Evolutionary conservation across 2,888 invertebrate species (phyloP), one percentile per base, ranked within the genome.

Genomic region (Nemurella pictetii): DNA sequence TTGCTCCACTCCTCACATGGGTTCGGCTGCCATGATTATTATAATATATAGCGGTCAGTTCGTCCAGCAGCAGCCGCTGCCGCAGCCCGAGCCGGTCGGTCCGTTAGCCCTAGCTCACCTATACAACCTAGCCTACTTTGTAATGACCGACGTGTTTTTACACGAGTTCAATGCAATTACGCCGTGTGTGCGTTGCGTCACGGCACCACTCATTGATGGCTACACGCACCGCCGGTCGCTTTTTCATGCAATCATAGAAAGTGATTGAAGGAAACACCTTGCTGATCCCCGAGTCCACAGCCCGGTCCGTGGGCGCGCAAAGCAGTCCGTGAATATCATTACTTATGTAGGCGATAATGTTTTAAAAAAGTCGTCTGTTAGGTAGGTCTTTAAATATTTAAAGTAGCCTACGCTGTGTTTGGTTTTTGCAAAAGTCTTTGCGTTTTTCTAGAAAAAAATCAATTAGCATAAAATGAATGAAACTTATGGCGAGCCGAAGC

Each of bases 41-140:
- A 55, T 55, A 20, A 55, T 55, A 55, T 75, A 27, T 26, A 27
- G 26, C 75, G 75, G 75, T 75, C 75, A 30, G 30, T 15, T 75
- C 74, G 5, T 74, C 74, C 74, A 74, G 26, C 78, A 27, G n/a
- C 28, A 29, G 78, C 78, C 28, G 30, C 78, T 29, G n/a, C n/a
- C n/a, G n/a, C n/a, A n/a, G n/a, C n/a, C n/a, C n/a, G n/a, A n/a
- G n/a, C n/a, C n/a, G n/a, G n/a, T n/a, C n/a, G 78, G 30, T 78
- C 78, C 78, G 78, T 78, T 78, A 78, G 78, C 28, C 25, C 74
- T n/a, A n/a, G n/a, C 20, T 55, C 55, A 55, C 55, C 55, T 55
- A n/a, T n/a, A 55, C 55, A 20, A 78, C 78, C 78, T 78, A 78
- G 78, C 78, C 78, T 78, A 78, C 29, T 30, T 78, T n/a, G n/a